phyloP scores from a whole-genome alignment of 2,113 vertebrate genomes.

The Tenebrosternarchus preto region DNA sequence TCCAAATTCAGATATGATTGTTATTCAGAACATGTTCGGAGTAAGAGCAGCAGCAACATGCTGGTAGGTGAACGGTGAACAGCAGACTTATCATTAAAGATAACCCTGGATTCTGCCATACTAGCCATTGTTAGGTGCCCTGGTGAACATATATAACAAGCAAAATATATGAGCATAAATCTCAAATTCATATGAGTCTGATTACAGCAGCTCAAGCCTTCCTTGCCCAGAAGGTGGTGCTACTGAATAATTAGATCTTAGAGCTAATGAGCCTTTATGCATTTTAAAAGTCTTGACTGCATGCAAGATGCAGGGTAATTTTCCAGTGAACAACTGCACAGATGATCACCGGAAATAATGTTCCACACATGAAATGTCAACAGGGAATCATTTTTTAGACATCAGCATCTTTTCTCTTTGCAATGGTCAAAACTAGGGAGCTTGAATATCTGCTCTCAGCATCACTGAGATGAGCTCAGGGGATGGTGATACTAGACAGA shows the following conservation, averaged over 20 bases:
- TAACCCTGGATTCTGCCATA: neutral
- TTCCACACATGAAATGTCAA: neutral
- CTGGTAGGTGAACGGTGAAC: too few species aligned
- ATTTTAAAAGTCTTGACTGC: too few species aligned
- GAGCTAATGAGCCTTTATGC: too few species aligned
- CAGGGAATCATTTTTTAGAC: neutral
- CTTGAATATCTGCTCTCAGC: neutral
- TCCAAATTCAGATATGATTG: too few species aligned
- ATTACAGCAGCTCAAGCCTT: neutral
- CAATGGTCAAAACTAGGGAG: neutral
- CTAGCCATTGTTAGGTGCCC: neutral
- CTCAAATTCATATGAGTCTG: neutral
- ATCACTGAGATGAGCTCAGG: neutral
- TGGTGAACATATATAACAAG: neutral
- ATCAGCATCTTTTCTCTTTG: neutral
- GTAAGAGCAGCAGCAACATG: too few species aligned
- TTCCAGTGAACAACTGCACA: too few species aligned
- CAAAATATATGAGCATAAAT: neutral
- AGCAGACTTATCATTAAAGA: neutral
- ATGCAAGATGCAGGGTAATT: too few species aligned
- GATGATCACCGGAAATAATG: neutral
- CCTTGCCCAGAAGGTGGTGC: too few species aligned
- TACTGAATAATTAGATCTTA: too few species aligned
- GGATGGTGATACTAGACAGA: too few species aligned
- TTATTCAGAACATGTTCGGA: too few species aligned